phyloP scores from a whole-genome alignment of 2,113 vertebrate genomes.

The Myrmecophaga tridactyla region DNA sequence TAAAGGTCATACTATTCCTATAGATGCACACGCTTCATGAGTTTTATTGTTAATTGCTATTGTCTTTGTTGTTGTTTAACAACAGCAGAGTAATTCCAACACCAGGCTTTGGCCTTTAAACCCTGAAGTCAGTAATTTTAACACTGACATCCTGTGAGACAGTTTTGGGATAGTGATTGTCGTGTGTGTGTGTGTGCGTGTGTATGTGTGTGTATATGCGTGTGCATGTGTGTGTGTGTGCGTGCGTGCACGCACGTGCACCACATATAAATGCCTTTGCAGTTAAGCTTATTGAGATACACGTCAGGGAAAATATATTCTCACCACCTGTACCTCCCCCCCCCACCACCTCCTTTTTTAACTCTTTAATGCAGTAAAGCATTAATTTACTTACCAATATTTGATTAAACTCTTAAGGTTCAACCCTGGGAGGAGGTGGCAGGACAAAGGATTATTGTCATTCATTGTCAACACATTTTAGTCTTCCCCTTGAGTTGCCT shows the following conservation, averaged over 20 bases:
- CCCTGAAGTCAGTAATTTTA: not conserved
- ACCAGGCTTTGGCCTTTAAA: constrained; percentile 16
- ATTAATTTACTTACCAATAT: constrained; percentile 62
- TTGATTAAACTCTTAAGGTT: constrained; percentile 70
- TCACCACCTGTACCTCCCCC: constrained; percentile 28
- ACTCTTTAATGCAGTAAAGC: constrained; percentile 21
- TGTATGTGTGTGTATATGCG: not conserved
- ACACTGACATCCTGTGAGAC: not conserved
- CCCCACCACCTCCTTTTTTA: constrained; percentile 53
- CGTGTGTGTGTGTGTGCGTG: not conserved
- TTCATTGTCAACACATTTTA: constrained; percentile 74
- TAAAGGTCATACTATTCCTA: constrained; percentile 21
- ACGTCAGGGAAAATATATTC: constrained; percentile 25
- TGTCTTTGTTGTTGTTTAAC: not conserved
- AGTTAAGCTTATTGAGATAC: constrained; percentile 32
- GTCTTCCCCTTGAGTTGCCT: constrained; percentile 79
- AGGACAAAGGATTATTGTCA: constrained; percentile 75
- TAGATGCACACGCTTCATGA: not conserved
- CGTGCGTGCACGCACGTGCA: not conserved
- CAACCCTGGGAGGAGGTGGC: constrained; percentile 65
- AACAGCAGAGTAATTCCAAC: not conserved
- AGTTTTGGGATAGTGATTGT: not conserved
- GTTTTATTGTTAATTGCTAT: not conserved
- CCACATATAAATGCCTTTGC: constrained; percentile 3
- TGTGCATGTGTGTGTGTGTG: not conserved